Evolutionary conservation across 1,140 invertebrate species (phyloP).

Genomic region (Mercenaria mercenaria): DNA sequence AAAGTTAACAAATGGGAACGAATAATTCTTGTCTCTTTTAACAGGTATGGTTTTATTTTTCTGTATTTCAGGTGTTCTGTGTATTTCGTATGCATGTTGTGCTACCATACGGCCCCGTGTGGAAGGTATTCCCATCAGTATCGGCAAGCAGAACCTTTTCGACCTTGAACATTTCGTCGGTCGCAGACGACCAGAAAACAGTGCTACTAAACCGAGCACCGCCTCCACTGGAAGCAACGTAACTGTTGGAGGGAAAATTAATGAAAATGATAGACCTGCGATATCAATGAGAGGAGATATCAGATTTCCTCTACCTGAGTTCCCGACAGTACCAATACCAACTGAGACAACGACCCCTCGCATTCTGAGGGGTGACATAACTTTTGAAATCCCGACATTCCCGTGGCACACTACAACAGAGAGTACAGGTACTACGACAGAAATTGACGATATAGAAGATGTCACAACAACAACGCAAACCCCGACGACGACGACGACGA

Average conservation of each 20-base stretch:
- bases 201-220: not conserved
- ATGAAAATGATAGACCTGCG: not conserved
- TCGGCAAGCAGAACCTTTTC: not conserved
- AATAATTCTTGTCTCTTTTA: too few relatives aligned
- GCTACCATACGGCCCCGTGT: not conserved
- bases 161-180: constrained; percentile 11
- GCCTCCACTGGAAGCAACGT: not conserved
- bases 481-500: not conserved
- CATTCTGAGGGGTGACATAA: not conserved
- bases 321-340: not conserved
- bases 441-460: not conserved
- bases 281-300: constrained; percentile 3
- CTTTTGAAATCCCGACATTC: constrained; percentile 23
- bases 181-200: not conserved
- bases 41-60: too few relatives aligned
- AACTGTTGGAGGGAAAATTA: not conserved
- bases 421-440: not conserved
- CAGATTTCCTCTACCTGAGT: not conserved
- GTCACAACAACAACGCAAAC: not conserved
- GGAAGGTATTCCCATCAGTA: constrained; percentile 12
- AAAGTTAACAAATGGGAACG: too few relatives aligned
- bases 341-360: not conserved
- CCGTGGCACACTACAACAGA: constrained; percentile 11
- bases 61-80: not conserved
- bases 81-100: not conserved